Evolutionary conservation across 2,113 vertebrate species (phyloP).

Genomic region (Ochotona princeps): DNA sequence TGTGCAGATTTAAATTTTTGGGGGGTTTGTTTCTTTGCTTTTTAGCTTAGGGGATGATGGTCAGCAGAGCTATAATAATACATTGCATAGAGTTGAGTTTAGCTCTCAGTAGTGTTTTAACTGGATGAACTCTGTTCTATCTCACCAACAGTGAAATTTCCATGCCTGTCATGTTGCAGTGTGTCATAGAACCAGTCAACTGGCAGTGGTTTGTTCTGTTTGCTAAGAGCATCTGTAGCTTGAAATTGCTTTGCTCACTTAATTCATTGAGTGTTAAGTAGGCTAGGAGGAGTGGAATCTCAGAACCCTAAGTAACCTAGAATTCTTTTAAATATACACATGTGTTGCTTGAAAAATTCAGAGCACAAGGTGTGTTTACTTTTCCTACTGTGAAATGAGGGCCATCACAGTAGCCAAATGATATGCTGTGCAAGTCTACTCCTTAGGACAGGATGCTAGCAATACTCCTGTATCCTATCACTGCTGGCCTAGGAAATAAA

Average conservation of each 20-base stretch:
- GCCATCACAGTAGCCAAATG: too few relatives aligned
- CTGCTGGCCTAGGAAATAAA: background rate
- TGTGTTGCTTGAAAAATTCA: background rate
- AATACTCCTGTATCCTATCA: background rate
- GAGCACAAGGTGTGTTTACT: background rate
- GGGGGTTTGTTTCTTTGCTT: background rate
- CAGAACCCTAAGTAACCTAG: background rate
- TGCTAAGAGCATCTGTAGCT: conserved; percentile 65
- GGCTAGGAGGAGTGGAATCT: background rate
- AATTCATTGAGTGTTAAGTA: background rate
- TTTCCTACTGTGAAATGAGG: conserved; percentile 2
- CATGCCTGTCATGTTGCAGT: conserved; percentile 64
- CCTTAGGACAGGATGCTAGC: background rate
- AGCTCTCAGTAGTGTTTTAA: background rate
- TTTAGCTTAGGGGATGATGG: background rate
- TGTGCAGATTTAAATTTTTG: background rate
- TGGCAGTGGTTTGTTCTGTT: conserved; percentile 62
- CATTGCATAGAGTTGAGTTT: background rate
- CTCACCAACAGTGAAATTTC: conserved; percentile 36
- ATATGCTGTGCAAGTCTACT: background rate
- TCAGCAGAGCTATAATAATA: background rate
- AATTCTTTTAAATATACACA: background rate
- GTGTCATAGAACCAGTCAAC: conserved; percentile 27
- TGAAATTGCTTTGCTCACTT: conserved; percentile 75
- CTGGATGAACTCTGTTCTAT: background rate